These are phyloP conservation scores for Hepsetus odoe DNA, from an alignment of 2,113 vertebrate species.

Conservation along the genomic window DNA sequence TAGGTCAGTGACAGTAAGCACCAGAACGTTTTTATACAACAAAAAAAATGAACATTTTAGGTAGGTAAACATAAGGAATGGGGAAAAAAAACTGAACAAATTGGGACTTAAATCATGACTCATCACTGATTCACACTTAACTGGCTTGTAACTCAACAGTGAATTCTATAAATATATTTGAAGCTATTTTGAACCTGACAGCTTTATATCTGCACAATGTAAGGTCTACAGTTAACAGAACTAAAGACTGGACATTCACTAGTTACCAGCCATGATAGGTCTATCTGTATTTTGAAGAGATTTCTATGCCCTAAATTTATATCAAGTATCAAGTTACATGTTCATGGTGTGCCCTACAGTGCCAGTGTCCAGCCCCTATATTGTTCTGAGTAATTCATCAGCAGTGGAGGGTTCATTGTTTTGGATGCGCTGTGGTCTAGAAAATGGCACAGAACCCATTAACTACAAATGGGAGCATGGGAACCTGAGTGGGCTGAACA, in stretches of 20 bases:
- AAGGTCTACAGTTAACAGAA: too few species aligned
- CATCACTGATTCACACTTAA: too few species aligned
- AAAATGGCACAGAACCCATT: conserved; percentile 83
- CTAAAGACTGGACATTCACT: too few species aligned
- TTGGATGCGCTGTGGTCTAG: conserved; percentile 76
- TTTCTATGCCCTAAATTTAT: not conserved
- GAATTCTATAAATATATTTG: too few species aligned
- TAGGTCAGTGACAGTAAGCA: conserved; percentile 74
- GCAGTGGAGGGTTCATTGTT: conserved; percentile 77
- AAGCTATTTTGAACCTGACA: too few species aligned
- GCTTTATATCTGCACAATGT: too few species aligned
- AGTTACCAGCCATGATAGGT: too few species aligned
- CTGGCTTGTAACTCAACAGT: too few species aligned
- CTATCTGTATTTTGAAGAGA: not conserved
- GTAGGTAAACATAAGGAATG: too few species aligned
- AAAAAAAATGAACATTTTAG: too few species aligned
- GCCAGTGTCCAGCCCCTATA: conserved; percentile 82
- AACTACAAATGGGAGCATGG: conserved; percentile 81
- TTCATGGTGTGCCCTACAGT: conserved; percentile 66
- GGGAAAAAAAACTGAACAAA: too few species aligned
- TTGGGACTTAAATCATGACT: too few species aligned
- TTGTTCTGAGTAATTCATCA: conserved; percentile 71
- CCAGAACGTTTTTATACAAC: not conserved
- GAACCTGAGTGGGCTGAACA: conserved; percentile 53
- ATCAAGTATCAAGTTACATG: not conserved